These are phyloP conservation scores for Lindbergichthys nudifrons DNA, from an alignment of 2,797 vertebrate genomes.

Conservation along the genomic window DNA sequence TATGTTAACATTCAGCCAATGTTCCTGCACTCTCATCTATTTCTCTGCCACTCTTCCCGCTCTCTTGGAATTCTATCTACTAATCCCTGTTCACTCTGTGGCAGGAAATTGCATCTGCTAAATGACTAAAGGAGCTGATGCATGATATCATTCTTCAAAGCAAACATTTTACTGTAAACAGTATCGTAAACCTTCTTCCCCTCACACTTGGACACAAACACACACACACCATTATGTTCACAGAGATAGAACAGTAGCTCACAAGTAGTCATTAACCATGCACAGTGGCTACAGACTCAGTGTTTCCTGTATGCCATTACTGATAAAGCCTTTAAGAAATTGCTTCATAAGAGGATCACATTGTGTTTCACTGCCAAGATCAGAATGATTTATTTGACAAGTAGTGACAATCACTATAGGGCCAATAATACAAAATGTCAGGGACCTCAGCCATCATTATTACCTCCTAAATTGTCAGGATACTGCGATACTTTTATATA, in stretches of 20 bases:
- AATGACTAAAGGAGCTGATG: slow-evolving; percentile 42
- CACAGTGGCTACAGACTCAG: slow-evolving; percentile 38
- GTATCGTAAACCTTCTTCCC: slow-evolving; percentile 41
- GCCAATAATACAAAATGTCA: neutral
- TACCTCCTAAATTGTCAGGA: neutral
- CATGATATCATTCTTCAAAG: slow-evolving; percentile 49
- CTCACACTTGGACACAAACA: slow-evolving; percentile 26
- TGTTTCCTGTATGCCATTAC: slow-evolving; percentile 55
- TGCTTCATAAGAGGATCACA: slow-evolving; percentile 23
- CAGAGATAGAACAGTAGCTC: slow-evolving; percentile 43
- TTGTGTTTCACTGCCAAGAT: slow-evolving; percentile 1
- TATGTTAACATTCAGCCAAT: neutral
- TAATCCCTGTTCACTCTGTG: slow-evolving; percentile 29
- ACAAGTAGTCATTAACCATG: slow-evolving; percentile 54
- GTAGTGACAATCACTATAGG: neutral
- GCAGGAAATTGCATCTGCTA: slow-evolving; percentile 51
- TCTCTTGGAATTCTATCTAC: slow-evolving; percentile 23
- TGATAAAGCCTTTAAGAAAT: slow-evolving; percentile 33
- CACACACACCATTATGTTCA: slow-evolving; percentile 39
- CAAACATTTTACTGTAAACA: slow-evolving; percentile 67
- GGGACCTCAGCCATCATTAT: neutral
- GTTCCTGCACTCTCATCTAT: neutral
- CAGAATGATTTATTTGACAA: slow-evolving; percentile 12
- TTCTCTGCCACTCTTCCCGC: slow-evolving; percentile 3
- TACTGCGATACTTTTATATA: neutral